Conservation (phyloP, 1,140 invertebrate genomes). For the Scaptodrosophila lebanonensis region DNA sequence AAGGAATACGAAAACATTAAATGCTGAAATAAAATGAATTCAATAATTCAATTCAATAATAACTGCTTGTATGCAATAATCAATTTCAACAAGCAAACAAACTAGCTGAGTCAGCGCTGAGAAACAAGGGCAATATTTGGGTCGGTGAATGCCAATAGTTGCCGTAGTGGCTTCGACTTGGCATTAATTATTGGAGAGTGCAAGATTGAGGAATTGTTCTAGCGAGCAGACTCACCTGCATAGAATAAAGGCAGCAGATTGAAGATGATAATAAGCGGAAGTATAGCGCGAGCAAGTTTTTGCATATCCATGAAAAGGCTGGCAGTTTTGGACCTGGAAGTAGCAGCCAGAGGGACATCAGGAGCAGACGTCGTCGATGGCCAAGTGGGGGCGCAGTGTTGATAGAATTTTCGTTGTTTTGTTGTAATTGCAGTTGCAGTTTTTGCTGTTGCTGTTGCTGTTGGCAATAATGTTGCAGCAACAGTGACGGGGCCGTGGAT, state of each 20-base stretch:
- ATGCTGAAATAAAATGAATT: no score
- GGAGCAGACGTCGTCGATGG: no score
- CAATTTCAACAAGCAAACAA: no score
- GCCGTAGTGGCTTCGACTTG: no score
- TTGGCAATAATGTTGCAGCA: slow-evolving; percentile 37
- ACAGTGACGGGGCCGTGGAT: slow-evolving; percentile 31
- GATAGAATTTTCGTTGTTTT: slow-evolving; percentile 49
- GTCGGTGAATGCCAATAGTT: no score
- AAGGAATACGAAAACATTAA: no score
- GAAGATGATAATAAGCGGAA: slow-evolving; percentile 74
- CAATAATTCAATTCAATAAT: no score
- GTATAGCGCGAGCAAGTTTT: slow-evolving; percentile 69
- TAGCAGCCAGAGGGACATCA: slow-evolving; percentile 32
- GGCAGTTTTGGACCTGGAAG: slow-evolving; percentile 39
- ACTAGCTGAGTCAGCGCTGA: no score
- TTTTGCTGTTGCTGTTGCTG: slow-evolving; percentile 6
- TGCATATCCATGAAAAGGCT: slow-evolving; percentile 66
- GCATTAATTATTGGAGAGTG: slow-evolving; percentile 14
- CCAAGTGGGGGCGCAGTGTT: slow-evolving; percentile 26
- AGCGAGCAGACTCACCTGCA: slow-evolving; percentile 64
- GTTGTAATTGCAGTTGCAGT: slow-evolving; percentile 24
- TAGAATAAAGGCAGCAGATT: slow-evolving; percentile 76
- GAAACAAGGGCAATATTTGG: no score
- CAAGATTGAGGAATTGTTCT: neutral
- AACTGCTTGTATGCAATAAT: no score